phyloP scores from a whole-genome alignment of 1,140 invertebrate species.

The Diabrotica virgifera region DNA sequence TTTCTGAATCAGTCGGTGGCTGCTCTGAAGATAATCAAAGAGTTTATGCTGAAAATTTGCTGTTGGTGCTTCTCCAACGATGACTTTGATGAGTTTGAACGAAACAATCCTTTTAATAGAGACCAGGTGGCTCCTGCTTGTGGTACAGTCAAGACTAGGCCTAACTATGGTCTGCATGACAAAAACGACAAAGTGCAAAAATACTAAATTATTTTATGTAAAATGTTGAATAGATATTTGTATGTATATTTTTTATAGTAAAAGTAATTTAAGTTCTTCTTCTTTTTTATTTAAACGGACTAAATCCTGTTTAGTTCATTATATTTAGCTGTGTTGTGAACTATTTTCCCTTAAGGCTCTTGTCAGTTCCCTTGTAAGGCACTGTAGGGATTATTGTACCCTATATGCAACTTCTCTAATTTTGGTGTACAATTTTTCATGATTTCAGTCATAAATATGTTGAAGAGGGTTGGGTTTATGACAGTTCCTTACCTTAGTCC shows the following conservation, averaged over 20 bases:
- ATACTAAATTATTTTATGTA: neutral
- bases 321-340: no score
- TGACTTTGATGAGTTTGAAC: conserved; percentile 44
- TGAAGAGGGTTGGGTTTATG: no score
- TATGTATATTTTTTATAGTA: neutral
- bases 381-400: no score
- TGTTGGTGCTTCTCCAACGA: conserved; percentile 42
- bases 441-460: no score
- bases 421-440: no score
- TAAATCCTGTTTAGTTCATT: no score
- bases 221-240: neutral
- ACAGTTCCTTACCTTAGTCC: no score
- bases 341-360: no score
- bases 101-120: conserved; percentile 35
- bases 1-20: conserved; percentile 53
- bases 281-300: no score
- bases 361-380: no score
- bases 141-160: neutral
- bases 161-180: neutral
- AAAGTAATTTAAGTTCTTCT: neutral
- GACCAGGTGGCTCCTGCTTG: neutral
- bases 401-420: no score
- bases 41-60: conserved; percentile 36
- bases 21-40: conserved; percentile 25
- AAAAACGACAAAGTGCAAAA: neutral